phyloP scores from a whole-genome alignment of 2,113 vertebrate genomes.

The Pleuronectes platessa region DNA sequence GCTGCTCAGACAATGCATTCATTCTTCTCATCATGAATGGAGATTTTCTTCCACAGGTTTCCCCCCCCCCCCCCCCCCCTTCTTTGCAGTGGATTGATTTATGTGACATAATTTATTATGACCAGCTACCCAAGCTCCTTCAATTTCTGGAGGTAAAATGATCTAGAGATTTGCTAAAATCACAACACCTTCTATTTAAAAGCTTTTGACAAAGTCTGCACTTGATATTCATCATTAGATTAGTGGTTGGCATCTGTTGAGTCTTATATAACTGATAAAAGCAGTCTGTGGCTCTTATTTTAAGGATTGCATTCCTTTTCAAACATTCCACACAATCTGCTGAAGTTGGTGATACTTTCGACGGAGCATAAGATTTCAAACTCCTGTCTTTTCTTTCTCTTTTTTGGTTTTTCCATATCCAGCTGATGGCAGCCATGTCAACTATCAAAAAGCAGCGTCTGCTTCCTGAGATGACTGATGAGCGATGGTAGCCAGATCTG shows the following conservation, averaged over 20 bases:
- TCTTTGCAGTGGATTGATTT: conserved; percentile 71
- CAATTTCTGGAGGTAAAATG: conserved; percentile 70
- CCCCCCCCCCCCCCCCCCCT: conserved; percentile 9
- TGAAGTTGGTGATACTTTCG: conserved; percentile 67
- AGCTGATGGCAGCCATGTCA: conserved; percentile 69
- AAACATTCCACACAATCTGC: conserved; percentile 75
- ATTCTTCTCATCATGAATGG: conserved; percentile 77
- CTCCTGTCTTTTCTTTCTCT: conserved; percentile 1
- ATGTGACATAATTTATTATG: conserved; percentile 78
- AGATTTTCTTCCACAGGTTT: conserved; percentile 68
- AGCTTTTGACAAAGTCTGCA: conserved; percentile 73
- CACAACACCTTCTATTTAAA: conserved; percentile 73
- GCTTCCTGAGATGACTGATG: conserved; percentile 60
- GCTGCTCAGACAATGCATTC: conserved; percentile 73
- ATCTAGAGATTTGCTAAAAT: conserved; percentile 76
- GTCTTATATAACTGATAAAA: conserved; percentile 76
- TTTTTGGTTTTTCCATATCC: conserved; percentile 59
- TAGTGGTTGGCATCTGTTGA: conserved; percentile 69
- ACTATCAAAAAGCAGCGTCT: conserved; percentile 61
- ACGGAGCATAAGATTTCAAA: conserved; percentile 66
- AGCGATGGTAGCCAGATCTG: conserved; percentile 59
- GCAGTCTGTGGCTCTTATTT: conserved; percentile 70
- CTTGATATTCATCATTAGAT: conserved; percentile 78
- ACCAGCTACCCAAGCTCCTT: conserved; percentile 62
- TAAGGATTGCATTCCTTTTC: conserved; percentile 71